Conservation (phyloP, 2,888 invertebrate species). For the Drosophila formosana region DNA sequence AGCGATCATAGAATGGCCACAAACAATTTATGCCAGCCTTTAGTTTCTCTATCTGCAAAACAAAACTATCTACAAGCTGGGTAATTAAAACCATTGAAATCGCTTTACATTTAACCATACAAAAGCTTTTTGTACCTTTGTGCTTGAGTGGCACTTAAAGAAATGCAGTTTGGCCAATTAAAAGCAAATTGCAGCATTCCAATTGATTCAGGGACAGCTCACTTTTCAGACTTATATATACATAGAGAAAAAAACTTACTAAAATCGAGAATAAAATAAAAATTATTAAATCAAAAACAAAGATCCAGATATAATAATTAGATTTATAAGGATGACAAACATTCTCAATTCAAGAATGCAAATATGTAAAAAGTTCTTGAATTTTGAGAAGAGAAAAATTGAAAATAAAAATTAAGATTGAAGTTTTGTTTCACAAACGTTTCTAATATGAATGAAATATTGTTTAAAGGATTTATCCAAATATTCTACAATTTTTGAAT, state of each 20-base stretch:
- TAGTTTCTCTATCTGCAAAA: slow-evolving; percentile 42
- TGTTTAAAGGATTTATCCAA: no score
- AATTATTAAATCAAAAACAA: no score
- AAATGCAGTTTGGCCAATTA: slow-evolving; percentile 40
- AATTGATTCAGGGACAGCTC: slow-evolving; percentile 37
- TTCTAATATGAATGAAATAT: no score
- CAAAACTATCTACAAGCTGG: slow-evolving; percentile 48
- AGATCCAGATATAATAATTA: no score
- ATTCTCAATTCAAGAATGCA: no score
- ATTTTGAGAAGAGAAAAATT: no score
- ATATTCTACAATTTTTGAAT: no score
- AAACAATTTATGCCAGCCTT: slow-evolving; percentile 60
- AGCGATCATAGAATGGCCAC: slow-evolving; percentile 49
- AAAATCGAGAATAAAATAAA: no score
- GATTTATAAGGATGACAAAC: no score
- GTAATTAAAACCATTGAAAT: slow-evolving; percentile 51
- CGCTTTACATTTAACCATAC: slow-evolving; percentile 22
- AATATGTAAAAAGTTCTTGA: no score
- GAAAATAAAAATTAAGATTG: no score
- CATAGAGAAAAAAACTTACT: not conserved
- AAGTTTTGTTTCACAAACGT: no score
- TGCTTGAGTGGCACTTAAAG: slow-evolving; percentile 52
- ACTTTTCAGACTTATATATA: slow-evolving; percentile 17
- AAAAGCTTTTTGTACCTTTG: slow-evolving; percentile 10
- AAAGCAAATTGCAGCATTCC: slow-evolving; percentile 30